These are phyloP conservation scores for Cryptocheilus praepositus DNA, from an alignment of 2,888 invertebrate species.

Conservation along the genomic window DNA sequence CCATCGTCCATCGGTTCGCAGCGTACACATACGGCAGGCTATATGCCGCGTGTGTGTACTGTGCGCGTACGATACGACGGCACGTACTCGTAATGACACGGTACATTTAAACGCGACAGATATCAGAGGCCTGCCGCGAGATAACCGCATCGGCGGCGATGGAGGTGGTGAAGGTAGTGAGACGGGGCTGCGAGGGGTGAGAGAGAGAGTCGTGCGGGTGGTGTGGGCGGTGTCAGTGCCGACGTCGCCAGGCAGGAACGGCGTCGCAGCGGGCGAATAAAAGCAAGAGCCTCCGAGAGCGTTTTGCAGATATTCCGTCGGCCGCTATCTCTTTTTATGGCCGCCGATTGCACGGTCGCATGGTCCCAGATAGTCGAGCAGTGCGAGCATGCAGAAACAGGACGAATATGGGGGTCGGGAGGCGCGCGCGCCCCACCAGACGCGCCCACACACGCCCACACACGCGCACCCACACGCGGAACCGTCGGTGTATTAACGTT, in stretches of 20 bases:
- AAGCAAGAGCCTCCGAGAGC: slow-evolving; percentile 41
- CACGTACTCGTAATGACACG: slow-evolving; percentile 22
- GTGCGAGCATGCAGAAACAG: slow-evolving; percentile 29
- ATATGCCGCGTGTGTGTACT: slow-evolving; percentile 17
- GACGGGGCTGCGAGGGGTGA: too few relatives aligned
- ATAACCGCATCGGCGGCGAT: slow-evolving; percentile 34
- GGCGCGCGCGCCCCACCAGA: slow-evolving; percentile 18
- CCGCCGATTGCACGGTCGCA: slow-evolving; percentile 52
- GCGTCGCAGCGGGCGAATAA: slow-evolving; percentile 38
- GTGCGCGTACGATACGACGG: slow-evolving; percentile 12
- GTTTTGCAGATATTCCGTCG: slow-evolving; percentile 51
- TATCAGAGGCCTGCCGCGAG: slow-evolving; percentile 39
- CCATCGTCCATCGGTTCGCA: not conserved
- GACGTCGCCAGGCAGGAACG: slow-evolving; percentile 9
- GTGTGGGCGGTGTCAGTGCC: slow-evolving; percentile 14
- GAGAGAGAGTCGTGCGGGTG: too few relatives aligned
- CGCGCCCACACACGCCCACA: slow-evolving; percentile 13
- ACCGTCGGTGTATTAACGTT: slow-evolving; percentile 29
- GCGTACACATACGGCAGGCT: not conserved
- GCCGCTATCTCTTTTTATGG: slow-evolving; percentile 55
- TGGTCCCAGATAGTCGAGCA: slow-evolving; percentile 41
- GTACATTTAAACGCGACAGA: slow-evolving; percentile 42
- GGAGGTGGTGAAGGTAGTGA: slow-evolving; percentile 4
- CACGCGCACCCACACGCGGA: not conserved
- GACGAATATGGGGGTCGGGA: slow-evolving; percentile 20